Evolutionary conservation across 1,140 invertebrate species (phyloP), one percentile per base, ranked within the genome.

Genomic region (Eulimnadia texana): DNA sequence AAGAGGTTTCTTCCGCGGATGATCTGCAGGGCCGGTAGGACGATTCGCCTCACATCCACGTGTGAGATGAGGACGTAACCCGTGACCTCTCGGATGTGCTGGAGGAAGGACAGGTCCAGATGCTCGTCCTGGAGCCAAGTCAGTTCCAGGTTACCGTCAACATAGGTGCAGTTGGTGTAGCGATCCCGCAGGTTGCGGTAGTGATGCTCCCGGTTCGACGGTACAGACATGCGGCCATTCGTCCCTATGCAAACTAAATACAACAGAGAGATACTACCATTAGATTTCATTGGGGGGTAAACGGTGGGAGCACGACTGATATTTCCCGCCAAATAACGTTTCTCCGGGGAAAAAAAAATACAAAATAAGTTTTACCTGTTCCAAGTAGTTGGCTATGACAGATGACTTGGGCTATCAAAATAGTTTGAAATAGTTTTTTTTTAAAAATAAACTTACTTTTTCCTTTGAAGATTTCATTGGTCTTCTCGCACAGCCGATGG

Each of bases 151-250:
- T 98, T 98, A n/a, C 94, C 94, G 71, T 97, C 90, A 29, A 98
- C 91, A 73, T 96, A 95, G 16, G 93, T 97, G 77, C 94, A 98
- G 76, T 98, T 97, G 50, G 85, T 92, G 78, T 95, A 98, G 60
- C 89, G 80, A 70, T 93, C 86, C 67, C 86, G 83, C 66, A 94
- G 81, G 72, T 92, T 92, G 56, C 88, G 78, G 77, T 94, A 95
- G 72, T 96, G 92, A 68, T 92, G 88, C 16, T 86, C 81, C 52
- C 84, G 80, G 74, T 92, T 90, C 64, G 88, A 91, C 54, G 90
- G 90, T 64, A 92, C 89, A 22, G 90, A 93, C 80, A 93, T 84
- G 13, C 89, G 83, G 51, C 88, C 88, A 73, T 90, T 92, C 56
- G 91, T 94, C 60, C 90, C 91, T 71, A 94, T 93, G 77, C 90